Evolutionary conservation across 2,113 vertebrate species (phyloP).

Genomic region (Lepisosteus osseus): DNA sequence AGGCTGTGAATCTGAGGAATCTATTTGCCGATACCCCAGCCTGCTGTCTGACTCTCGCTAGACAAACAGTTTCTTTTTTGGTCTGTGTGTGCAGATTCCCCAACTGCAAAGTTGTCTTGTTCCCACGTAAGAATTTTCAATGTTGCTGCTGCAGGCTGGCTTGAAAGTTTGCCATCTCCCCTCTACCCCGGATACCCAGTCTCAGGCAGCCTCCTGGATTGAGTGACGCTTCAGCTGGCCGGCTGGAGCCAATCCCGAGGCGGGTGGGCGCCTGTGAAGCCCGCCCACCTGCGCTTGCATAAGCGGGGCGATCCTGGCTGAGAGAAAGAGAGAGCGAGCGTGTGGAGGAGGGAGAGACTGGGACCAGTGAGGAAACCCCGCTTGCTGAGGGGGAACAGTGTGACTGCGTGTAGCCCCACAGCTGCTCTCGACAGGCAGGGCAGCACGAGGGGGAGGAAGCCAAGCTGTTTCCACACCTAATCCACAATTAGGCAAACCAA

Average conservation of each 20-base stretch:
- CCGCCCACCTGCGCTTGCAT: slow-evolving; percentile 59
- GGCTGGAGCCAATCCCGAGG: slow-evolving; percentile 33
- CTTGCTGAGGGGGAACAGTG: slow-evolving; percentile 50
- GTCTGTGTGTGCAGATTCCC: too few species aligned
- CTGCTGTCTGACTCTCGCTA: too few species aligned
- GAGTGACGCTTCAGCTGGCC: slow-evolving; percentile 8
- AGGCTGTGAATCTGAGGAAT: too few species aligned
- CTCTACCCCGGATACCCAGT: slow-evolving; percentile 31
- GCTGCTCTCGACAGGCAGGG: slow-evolving; percentile 29
- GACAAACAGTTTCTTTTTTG: too few species aligned
- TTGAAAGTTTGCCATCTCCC: too few species aligned
- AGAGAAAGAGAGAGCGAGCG: slow-evolving; percentile 25
- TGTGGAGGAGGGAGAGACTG: slow-evolving; percentile 19
- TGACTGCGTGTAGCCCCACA: slow-evolving; percentile 25
- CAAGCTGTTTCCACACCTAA: slow-evolving; percentile 69
- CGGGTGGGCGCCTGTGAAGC: slow-evolving; percentile 48
- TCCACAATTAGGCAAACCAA: slow-evolving; percentile 63
- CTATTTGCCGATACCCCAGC: too few species aligned
- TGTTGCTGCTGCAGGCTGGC: too few species aligned
- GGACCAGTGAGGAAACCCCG: slow-evolving; percentile 45
- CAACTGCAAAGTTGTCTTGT: too few species aligned
- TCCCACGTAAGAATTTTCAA: too few species aligned
- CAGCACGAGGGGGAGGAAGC: slow-evolving; percentile 54
- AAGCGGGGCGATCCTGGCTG: slow-evolving; percentile 61
- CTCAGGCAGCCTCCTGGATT: slow-evolving; percentile 53